Evolutionary conservation across 2,888 invertebrate genomes (phyloP).

Genomic region (Ctenicera cuprea): DNA sequence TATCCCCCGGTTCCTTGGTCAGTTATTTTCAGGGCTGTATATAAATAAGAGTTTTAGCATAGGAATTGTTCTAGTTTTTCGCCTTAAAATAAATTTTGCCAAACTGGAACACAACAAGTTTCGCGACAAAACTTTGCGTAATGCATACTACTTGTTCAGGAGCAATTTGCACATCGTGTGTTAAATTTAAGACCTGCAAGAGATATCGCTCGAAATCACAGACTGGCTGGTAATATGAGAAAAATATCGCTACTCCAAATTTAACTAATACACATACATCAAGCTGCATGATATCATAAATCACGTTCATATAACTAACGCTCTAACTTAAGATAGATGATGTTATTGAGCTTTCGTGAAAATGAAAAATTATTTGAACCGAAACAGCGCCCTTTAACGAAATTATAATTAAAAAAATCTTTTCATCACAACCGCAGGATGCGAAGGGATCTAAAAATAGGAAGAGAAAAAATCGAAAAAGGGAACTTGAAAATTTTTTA

Average conservation of each 20-base stretch:
- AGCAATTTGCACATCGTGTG: slow-evolving; percentile 26
- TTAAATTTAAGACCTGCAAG: slow-evolving; percentile 1
- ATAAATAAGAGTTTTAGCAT: slow-evolving; percentile 51
- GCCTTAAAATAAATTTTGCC: slow-evolving; percentile 32
- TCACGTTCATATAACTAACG: slow-evolving; percentile 37
- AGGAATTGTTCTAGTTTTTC: slow-evolving; percentile 27
- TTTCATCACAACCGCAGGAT: not conserved
- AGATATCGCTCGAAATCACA: not conserved
- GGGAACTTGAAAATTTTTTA: not conserved
- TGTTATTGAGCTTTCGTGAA: slow-evolving; percentile 44
- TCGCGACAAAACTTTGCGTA: slow-evolving; percentile 13
- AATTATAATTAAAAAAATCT: slow-evolving; percentile 20
- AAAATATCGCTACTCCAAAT: slow-evolving; percentile 28
- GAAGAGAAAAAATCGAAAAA: not conserved
- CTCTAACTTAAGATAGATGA: slow-evolving; percentile 44
- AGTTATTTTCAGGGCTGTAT: slow-evolving; percentile 49
- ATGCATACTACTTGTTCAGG: not conserved
- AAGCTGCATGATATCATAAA: slow-evolving; percentile 42
- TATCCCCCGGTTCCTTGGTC: slow-evolving; percentile 42
- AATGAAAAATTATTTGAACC: slow-evolving; percentile 29
- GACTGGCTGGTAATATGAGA: slow-evolving; percentile 26
- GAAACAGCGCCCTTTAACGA: not conserved
- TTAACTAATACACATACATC: slow-evolving; percentile 47
- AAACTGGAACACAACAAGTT: slow-evolving; percentile 19
- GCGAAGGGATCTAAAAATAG: not conserved